Evolutionary conservation across 2,888 invertebrate species (phyloP), one percentile per base, ranked within the genome.

Genomic region (Brenthis ino): DNA sequence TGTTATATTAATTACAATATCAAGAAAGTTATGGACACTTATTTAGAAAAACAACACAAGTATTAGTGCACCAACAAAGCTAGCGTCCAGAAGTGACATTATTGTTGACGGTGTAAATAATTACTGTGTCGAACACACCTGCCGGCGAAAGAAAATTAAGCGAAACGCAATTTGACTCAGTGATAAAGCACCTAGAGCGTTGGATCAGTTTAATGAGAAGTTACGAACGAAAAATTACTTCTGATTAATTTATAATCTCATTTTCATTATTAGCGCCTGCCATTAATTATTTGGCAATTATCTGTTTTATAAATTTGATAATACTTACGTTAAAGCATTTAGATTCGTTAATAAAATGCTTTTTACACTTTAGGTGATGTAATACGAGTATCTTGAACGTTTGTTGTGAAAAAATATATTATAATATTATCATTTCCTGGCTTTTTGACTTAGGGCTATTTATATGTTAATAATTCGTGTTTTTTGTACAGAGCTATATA

Each of bases 111-210:
- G 85, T 88, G 89, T 93, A 92, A 93, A 93, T 93, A 93, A 93
- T 92, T 92, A 91, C 90, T 91, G 88, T 90, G 93, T 93, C 93
- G 93, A 93, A 93, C 90, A 92, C 93, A 93, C 92, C 93, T 92
- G 93, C 88, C 85, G 86, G 85, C 82, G 85, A 91, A 92, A 92
- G 91, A 92, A 93, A 92, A 93, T 93, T 92, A 93, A 92, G 92
- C 86, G 90, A 88, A 91, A 91, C 91, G 91, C 89, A 91, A 92
- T 92, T 92, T 91, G 91, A 91, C 91, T 92, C 91, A 93, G 89
- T 92, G 92, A 92, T 92, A 88, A 89, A 91, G 92, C 87, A 91
- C 89, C 89, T 83, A 84, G 82, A 82, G 85, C 80, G 76, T 77
- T 86, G 88, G 88, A 91, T 91, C 88, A 88, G 85, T 90, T 90